Evolutionary conservation across 1,140 invertebrate genomes (phyloP).

Genomic region (Lutraria rhynchaena): DNA sequence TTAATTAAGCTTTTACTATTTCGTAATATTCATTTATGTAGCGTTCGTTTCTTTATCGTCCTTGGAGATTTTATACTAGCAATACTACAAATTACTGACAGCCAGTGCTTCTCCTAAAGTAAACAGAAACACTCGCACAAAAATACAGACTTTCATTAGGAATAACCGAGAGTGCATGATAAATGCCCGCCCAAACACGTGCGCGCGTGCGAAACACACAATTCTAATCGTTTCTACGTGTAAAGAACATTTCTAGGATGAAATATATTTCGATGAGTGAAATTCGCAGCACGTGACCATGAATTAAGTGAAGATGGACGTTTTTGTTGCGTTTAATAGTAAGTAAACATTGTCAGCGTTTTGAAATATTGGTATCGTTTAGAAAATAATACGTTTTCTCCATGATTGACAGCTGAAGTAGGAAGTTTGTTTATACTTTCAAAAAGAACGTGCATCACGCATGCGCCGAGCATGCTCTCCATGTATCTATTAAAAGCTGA

Average conservation of each 20-base stretch:
- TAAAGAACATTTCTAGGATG: constrained; percentile 35
- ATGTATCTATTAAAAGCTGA: no score
- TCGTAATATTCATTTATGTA: background rate
- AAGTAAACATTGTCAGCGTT: constrained; percentile 43
- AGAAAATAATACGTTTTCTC: constrained; percentile 3
- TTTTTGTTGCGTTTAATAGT: constrained; percentile 35
- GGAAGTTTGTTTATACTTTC: no score
- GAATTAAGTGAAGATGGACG: constrained; percentile 44
- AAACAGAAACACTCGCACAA: constrained; percentile 36
- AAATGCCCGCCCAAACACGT: constrained; percentile 45
- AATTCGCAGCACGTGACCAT: constrained; percentile 43
- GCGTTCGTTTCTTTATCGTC: background rate
- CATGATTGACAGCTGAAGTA: constrained; percentile 8
- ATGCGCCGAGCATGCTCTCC: no score
- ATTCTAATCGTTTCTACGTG: constrained; percentile 39
- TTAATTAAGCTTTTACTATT: no score
- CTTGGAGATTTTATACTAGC: background rate
- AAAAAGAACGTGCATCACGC: no score
- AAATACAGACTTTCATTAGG: constrained; percentile 27
- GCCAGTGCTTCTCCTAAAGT: constrained; percentile 4
- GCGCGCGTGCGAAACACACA: constrained; percentile 43
- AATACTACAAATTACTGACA: constrained; percentile 35
- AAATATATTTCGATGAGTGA: constrained; percentile 31
- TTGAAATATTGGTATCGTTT: constrained; percentile 7
- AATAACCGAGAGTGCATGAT: constrained; percentile 23